Percentiles rank a stretch among this genome's conserved stretches.
Evolutionary conservation across 2,113 vertebrate species (phyloP).

Genomic region (Murina feae): DNA sequence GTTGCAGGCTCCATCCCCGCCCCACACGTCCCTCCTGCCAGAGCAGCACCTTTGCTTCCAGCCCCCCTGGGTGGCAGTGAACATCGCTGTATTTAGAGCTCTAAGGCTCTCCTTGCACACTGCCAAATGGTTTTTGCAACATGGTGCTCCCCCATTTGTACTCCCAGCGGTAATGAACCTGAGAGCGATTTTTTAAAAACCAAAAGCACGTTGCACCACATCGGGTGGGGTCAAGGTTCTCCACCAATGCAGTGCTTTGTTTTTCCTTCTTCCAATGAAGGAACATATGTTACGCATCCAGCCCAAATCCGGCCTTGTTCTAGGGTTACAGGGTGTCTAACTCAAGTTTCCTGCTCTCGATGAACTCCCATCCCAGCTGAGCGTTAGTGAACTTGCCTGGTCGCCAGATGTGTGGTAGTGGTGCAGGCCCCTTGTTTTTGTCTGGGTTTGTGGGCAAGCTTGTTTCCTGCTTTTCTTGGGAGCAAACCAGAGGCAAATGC

Average conservation of each 20-base stretch:
- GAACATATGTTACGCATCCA: neutral
- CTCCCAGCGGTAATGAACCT: neutral
- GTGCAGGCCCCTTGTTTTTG: neutral
- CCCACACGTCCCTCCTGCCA: neutral
- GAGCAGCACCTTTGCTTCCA: neutral
- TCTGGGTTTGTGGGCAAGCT: neutral
- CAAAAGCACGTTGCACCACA: neutral
- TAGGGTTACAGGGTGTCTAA: neutral
- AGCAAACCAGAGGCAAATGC: neutral
- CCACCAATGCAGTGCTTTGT: neutral
- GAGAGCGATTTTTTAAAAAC: neutral
- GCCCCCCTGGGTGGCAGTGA: neutral
- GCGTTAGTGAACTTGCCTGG: neutral
- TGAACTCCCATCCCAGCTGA: neutral
- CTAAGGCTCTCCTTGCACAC: neutral
- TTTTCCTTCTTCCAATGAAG: neutral
- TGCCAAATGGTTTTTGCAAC: neutral
- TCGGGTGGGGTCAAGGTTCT: neutral
- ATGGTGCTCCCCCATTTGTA: neutral
- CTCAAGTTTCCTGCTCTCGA: neutral
- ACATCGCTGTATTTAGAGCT: neutral
- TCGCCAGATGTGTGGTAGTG: neutral
- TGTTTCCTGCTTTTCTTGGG: neutral
- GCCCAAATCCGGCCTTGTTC: neutral
- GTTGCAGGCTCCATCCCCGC: neutral